phyloP scores from a whole-genome alignment of 2,113 vertebrate species.

The Sturnira hondurensis region DNA sequence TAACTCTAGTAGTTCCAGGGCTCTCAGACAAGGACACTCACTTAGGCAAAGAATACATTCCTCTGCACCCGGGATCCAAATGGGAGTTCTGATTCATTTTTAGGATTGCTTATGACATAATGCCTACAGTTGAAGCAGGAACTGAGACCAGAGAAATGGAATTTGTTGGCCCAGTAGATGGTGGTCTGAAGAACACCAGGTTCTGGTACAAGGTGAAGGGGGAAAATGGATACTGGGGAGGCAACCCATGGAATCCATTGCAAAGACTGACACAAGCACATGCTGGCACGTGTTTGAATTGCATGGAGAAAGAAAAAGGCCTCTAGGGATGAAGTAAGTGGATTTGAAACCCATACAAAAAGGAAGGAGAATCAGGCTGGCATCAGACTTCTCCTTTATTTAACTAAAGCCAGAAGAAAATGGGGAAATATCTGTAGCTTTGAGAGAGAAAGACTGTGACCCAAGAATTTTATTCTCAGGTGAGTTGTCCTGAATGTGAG shows the following conservation, averaged over 20 bases:
- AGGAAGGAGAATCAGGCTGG: not conserved
- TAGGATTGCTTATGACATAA: not conserved
- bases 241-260: not conserved
- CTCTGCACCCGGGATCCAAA: not conserved
- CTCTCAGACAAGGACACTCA: not conserved
- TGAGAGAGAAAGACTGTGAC: not conserved
- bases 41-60: not conserved
- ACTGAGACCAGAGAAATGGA: not conserved
- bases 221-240: not conserved
- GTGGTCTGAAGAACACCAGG: not conserved
- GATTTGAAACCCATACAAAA: not conserved
- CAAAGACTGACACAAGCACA: not conserved
- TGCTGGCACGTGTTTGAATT: not conserved
- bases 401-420: not conserved
- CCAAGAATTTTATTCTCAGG: not conserved
- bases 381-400: conserved; percentile 3
- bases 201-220: not conserved
- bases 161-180: not conserved
- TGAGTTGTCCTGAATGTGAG: not conserved
- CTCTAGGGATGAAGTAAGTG: not conserved
- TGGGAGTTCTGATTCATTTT: not conserved
- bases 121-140: not conserved
- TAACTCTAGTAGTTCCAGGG: not conserved
- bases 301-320: not conserved
- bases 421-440: not conserved